These are phyloP conservation scores for Coregonus suidteri DNA, from an alignment of 2,797 vertebrate species.

Conservation along the genomic window DNA sequence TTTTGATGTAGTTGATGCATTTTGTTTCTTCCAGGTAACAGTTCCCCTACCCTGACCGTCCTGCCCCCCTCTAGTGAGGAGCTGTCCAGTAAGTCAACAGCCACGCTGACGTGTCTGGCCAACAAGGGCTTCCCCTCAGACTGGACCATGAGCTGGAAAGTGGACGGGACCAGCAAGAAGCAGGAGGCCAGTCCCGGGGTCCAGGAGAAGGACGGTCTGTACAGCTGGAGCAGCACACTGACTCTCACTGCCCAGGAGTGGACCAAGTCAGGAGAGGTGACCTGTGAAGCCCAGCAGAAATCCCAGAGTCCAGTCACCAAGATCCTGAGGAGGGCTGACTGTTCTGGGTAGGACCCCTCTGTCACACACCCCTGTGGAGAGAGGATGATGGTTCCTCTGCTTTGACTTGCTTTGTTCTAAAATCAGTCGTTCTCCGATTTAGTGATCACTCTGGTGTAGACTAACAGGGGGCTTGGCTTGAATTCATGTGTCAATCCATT, in stretches of 20 bases:
- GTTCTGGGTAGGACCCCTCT: not conserved
- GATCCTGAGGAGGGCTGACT: not conserved
- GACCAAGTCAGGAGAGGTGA: too few relatives aligned
- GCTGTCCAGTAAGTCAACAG: slow-evolving; percentile 29
- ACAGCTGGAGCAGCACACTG: too few relatives aligned
- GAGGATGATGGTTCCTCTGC: not conserved
- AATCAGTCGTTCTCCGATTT: not conserved
- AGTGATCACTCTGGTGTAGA: not conserved
- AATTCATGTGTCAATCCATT: too few relatives aligned
- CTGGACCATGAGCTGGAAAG: too few relatives aligned
- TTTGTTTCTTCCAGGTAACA: too few relatives aligned
- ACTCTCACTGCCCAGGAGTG: too few relatives aligned
- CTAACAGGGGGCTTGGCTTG: not conserved
- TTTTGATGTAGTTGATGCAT: too few relatives aligned
- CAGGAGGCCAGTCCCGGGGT: too few relatives aligned
- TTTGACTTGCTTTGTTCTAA: not conserved
- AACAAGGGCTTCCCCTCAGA: slow-evolving; percentile 47
- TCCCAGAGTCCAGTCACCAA: not conserved
- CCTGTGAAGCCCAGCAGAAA: slow-evolving; percentile 1
- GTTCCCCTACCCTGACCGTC: slow-evolving; percentile 30
- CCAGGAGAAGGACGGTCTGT: too few relatives aligned
- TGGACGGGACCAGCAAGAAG: too few relatives aligned
- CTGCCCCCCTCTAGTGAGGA: slow-evolving; percentile 49
- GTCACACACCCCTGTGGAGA: slow-evolving; percentile 11
- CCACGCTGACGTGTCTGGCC: slow-evolving; percentile 56